Percentiles rank a stretch among this genome's conserved stretches.
These are phyloP conservation scores for Burhinus bistriatus DNA, from an alignment of 2,113 vertebrate genomes.

Conservation along the genomic window DNA sequence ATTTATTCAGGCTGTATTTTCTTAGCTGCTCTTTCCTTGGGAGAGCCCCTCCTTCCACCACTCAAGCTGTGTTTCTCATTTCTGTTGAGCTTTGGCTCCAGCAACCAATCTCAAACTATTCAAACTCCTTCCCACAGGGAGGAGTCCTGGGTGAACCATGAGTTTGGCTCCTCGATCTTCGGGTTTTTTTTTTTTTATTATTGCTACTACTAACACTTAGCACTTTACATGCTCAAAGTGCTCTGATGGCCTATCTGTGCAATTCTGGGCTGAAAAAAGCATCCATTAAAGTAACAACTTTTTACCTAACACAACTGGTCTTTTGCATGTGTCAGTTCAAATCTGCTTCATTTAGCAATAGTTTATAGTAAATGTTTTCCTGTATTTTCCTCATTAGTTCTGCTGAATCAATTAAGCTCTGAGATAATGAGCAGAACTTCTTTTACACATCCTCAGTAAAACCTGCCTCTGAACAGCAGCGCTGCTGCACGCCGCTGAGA, in stretches of 20 bases:
- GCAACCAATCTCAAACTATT: slow-evolving; percentile 13
- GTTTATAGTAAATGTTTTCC: slow-evolving; percentile 21
- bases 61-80: slow-evolving; percentile 66
- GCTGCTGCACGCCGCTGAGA: fast-evolving
- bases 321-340: slow-evolving; percentile 37
- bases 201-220: slow-evolving; percentile 24
- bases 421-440: background rate
- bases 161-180: background rate
- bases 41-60: background rate
- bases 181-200: slow-evolving; percentile 17
- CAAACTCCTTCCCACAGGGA: slow-evolving; percentile 38
- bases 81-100: slow-evolving; percentile 26
- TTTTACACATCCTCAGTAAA: background rate
- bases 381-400: slow-evolving; percentile 38
- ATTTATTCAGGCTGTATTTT: slow-evolving; percentile 40
- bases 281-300: slow-evolving; percentile 47
- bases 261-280: slow-evolving; percentile 16
- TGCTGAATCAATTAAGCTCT: background rate
- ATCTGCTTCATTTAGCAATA: slow-evolving; percentile 37
- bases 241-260: background rate
- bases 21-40: slow-evolving; percentile 23
- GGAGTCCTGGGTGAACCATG: background rate
- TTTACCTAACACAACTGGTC: slow-evolving; percentile 12
- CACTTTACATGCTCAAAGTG: slow-evolving; percentile 1
- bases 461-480: background rate